These are phyloP conservation scores for Alces alces DNA, from an alignment of 2,113 vertebrate genomes.

Conservation along the genomic window DNA sequence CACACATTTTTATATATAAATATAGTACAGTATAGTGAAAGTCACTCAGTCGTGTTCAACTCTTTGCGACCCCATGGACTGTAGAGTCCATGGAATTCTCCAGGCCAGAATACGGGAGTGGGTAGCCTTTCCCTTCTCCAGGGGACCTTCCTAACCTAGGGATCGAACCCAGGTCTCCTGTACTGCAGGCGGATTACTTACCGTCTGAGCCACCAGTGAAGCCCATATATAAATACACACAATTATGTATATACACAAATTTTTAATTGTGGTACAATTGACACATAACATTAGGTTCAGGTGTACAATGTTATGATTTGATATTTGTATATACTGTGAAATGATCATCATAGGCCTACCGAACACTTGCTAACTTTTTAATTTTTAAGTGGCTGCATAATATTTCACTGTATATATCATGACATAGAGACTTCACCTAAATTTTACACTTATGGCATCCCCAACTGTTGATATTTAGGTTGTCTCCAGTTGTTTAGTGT, in stretches of 20 bases:
- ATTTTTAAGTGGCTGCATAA: neutral
- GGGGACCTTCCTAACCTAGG: neutral
- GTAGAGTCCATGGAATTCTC: neutral
- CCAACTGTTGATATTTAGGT: neutral
- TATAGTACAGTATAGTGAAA: neutral
- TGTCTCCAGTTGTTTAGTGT: neutral
- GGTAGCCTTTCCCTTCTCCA: neutral
- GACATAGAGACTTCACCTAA: neutral
- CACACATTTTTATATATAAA: neutral
- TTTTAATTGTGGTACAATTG: neutral
- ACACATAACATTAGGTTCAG: neutral
- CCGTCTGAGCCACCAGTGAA: neutral
- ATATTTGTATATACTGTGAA: neutral
- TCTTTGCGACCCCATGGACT: neutral
- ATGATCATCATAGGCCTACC: neutral
- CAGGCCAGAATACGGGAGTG: neutral
- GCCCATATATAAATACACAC: neutral
- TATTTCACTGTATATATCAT: neutral
- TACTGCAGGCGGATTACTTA: neutral
- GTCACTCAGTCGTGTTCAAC: neutral
- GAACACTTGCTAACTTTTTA: neutral
- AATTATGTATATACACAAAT: neutral
- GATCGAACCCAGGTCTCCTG: neutral
- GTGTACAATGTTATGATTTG: neutral
- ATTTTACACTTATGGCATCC: neutral